A percentile compares a stretch with the other conserved stretches of the same genome.
phyloP scores from a whole-genome alignment of 1,140 invertebrate species.

The Bombus pyrosoma region DNA sequence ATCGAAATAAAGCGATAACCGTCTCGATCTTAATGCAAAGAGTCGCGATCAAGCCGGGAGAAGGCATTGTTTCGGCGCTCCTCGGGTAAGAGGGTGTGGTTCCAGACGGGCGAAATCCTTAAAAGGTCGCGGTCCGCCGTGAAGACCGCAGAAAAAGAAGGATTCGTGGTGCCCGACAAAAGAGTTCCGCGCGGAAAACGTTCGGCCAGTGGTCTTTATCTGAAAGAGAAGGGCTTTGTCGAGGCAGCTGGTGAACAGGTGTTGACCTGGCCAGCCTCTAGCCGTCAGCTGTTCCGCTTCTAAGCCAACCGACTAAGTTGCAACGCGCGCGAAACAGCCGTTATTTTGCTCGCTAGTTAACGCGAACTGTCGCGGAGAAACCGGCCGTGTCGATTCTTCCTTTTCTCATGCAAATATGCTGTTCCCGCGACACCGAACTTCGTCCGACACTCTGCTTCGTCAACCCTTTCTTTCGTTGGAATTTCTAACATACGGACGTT shows the following conservation, averaged over 20 bases:
- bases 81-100: slow-evolving; percentile 38
- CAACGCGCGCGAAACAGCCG: slow-evolving; percentile 48
- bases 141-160: slow-evolving; percentile 47
- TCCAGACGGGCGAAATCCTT: slow-evolving; percentile 39
- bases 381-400: slow-evolving; percentile 25
- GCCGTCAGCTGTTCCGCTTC: slow-evolving; percentile 74
- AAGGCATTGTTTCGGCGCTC: slow-evolving; percentile 54
- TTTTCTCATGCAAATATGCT: slow-evolving; percentile 12
- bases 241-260: slow-evolving; percentile 79
- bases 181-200: slow-evolving; percentile 47
- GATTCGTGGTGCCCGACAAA: slow-evolving; percentile 39
- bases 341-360: slow-evolving; percentile 39
- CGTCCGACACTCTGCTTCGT: not conserved
- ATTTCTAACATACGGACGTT: not conserved
- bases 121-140: slow-evolving; percentile 39
- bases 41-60: slow-evolving; percentile 27
- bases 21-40: slow-evolving; percentile 41
- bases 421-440: not conserved
- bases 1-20: slow-evolving; percentile 56
- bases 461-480: not conserved
- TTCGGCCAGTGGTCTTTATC: slow-evolving; percentile 45
- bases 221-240: slow-evolving; percentile 53
- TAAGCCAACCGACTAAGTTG: slow-evolving; percentile 61
- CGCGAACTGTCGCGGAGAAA: slow-evolving; percentile 43
- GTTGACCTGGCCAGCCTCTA: slow-evolving; percentile 58